Evolutionary conservation across 1,140 invertebrate species (phyloP), one percentile per base, ranked within the genome.

Genomic region (Nebria ingens): DNA sequence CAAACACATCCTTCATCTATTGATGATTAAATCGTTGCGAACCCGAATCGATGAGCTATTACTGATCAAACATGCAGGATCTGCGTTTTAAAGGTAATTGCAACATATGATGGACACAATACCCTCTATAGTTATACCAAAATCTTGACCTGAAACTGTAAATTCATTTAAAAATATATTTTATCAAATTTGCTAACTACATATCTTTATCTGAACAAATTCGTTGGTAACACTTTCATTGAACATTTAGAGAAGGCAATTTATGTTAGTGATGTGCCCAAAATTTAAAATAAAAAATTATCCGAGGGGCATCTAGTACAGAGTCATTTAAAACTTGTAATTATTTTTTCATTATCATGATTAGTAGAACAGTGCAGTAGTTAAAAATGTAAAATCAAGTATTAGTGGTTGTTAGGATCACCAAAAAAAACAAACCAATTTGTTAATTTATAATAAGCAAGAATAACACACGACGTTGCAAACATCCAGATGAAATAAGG

Each of bases 61-160:
- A n/a, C n/a, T 17, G 40, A 17, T 17, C 15, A 9, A 45, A 45
- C 40, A 45, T 45, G 40, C 40, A 45, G 40, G 40, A 45, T 45
- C 40, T 45, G 40, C 40, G 40, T 45, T 45, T 34, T 45, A 45
- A 45, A 45, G 40, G 40, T 45, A 11, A 45, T 45, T 45, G 40
- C 40, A 45, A 45, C 40, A 45, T 17, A 45, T 45, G 40, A 45
- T 45, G 40, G 40, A 45, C 40, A 45, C 40, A 45, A 17, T 45
- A 45, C 40, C 40, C 40, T 45, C 9, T 11, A 45, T 12, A 11
- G 40, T 45, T 17, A 45, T 45, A 45, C 40, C 40, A 45, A 45
- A 45, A 9, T 45, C 40, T 45, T 45, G 40, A 45, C 40, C 40
- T 45, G 40, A 45, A 45, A 45, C 40, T 45, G 17, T 45, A 45